Percentiles rank a stretch among this genome's conserved stretches.
Evolutionary conservation across 2,113 vertebrate species (phyloP).

Genomic region (Edolisoma coerulescens): DNA sequence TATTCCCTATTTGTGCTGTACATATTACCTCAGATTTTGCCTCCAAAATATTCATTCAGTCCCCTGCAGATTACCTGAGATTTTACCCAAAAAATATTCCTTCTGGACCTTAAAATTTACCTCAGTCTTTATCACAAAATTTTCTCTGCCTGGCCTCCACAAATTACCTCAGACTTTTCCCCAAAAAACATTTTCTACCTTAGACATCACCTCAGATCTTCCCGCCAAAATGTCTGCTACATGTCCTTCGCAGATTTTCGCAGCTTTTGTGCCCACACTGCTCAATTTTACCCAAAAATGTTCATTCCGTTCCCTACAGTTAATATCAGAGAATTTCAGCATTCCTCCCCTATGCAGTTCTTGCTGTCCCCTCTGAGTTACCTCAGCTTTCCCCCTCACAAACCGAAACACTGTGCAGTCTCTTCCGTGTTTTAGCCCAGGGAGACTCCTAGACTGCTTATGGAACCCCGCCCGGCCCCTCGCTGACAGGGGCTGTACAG

Average conservation of each 20-base stretch:
- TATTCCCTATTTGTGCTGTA: not conserved
- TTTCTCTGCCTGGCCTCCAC: not conserved
- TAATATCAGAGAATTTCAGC: fast-evolving
- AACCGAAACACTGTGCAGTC: not conserved
- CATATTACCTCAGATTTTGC: not conserved
- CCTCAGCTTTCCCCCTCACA: no score
- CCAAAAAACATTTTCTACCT: not conserved
- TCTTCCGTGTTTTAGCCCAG: not conserved
- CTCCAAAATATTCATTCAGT: not conserved
- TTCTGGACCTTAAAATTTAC: not conserved
- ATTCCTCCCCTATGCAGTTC: not conserved
- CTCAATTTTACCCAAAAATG: not conserved
- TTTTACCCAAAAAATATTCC: not conserved
- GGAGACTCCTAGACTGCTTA: not conserved
- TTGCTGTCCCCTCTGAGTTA: not conserved
- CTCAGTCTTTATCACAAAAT: not conserved
- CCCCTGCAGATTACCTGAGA: not conserved
- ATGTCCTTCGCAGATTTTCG: not conserved
- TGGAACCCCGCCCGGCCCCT: fast-evolving
- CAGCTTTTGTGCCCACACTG: not conserved
- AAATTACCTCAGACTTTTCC: not conserved
- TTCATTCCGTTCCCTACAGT: not conserved
- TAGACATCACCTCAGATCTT: not conserved
- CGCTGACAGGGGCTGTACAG: no score
- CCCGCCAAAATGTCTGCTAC: not conserved